Conservation (phyloP, 2,113 vertebrate species). For the Hepsetus odoe region DNA sequence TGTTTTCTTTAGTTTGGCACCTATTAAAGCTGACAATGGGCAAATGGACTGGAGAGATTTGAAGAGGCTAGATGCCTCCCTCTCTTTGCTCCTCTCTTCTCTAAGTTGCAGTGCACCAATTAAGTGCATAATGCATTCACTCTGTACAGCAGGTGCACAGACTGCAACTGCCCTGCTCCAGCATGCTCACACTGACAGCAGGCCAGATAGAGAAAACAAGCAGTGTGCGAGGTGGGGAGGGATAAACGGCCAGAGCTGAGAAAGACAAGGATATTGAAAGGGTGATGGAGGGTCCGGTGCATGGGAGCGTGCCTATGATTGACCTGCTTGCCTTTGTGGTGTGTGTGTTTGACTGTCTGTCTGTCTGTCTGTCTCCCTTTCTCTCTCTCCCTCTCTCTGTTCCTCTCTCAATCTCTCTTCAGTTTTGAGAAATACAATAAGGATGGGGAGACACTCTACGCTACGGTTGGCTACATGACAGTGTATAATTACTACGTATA, state of each 20-base stretch:
- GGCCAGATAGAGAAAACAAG: conserved; percentile 70
- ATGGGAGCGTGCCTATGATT: conserved; percentile 98
- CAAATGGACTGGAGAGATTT: conserved; percentile 99
- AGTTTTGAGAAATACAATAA: conserved; percentile 99
- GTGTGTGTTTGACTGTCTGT: conserved; percentile 75
- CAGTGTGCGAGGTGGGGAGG: conserved; percentile 72
- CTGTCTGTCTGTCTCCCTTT: conserved; percentile 20
- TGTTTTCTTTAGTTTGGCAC: conserved; percentile 99
- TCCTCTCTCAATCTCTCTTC: conserved; percentile 58
- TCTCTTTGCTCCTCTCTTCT: conserved; percentile 67
- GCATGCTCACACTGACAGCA: conserved; percentile 90
- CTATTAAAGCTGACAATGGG: conserved; percentile 99
- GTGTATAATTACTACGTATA: conserved; percentile 99
- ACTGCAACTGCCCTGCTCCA: conserved; percentile 88
- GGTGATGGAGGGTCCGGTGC: conserved; percentile 71
- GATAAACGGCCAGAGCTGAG: conserved; percentile 18
- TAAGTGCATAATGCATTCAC: conserved; percentile 99
- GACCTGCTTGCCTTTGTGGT: conserved; percentile 99
- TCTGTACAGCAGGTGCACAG: conserved; percentile 98
- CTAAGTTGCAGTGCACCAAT: conserved; percentile 99
- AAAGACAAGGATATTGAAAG: conserved; percentile 35
- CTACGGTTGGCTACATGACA: conserved; percentile 99
- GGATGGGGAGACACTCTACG: conserved; percentile 98
- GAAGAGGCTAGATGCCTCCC: conserved; percentile 97
- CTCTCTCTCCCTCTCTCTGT: conserved; percentile 26